Evolutionary conservation across 2,888 invertebrate species (phyloP), one percentile per base, ranked within the genome.

Genomic region (Megamerina dolium): DNA sequence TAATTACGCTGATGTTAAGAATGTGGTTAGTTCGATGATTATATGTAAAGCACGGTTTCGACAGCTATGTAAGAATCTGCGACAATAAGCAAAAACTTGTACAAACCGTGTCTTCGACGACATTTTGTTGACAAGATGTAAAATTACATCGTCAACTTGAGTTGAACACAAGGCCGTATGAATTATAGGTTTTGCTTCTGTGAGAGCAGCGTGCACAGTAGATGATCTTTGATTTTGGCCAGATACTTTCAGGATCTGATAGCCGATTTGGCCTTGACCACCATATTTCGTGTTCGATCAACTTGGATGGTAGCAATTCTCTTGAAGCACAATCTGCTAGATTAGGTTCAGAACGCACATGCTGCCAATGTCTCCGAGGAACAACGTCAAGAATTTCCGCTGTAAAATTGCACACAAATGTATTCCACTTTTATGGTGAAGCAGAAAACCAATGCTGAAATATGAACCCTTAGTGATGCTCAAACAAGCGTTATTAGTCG

Each of bases 291-390:
- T 45, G 47, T 21, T 38, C n/a, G 9, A 43, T 10, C 1, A 52
- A 26, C 6, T 33, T 12, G 16, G 43, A 45, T 16, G 49, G 48
- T 2, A 46, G 3, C 3, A 52, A 30, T 8, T 54, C 53, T 10
- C 54, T 46, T 2, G 51, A 52, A 1, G 51, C 52, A 39, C 50
- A 51, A 41, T 56, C 51, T 4, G 54, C 52, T 3, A 50, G 51
- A 30, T 54, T 54, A 20, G 40, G 34, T 27, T 37, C 41, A 3
- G 49, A 48, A 0, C 35, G 35, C 18, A 55, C 43, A 41, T 51
- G 44, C 17, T 42, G 32, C 52, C 54, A 54, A 37, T 18, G 13
- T 3, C 36, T 13, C 27, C 50, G 40, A 5, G 49, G 48, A 19
- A 41, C 8, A 5, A 33, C 31, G 12, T 50, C 46, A 8, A 50